phyloP scores from a whole-genome alignment of 2,113 vertebrate species.

The Malurus elegans region DNA sequence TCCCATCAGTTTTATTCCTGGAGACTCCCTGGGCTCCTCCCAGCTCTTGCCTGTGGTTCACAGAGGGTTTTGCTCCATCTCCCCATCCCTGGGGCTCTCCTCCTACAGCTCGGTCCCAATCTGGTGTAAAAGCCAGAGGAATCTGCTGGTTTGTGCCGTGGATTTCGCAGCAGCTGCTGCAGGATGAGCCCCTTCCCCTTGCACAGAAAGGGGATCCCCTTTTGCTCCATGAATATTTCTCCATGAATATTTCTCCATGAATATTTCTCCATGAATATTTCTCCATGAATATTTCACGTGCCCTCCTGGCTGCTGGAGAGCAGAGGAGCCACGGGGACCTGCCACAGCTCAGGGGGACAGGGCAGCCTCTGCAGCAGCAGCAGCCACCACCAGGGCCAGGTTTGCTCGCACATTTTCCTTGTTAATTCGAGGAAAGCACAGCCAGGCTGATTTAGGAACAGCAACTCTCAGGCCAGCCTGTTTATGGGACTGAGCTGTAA shows the following conservation, averaged over 20 bases:
- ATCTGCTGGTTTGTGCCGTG: neutral
- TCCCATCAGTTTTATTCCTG: neutral
- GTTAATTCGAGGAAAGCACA: neutral
- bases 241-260: neutral
- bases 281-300: neutral
- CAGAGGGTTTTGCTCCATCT: neutral
- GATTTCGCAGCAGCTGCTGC: neutral
- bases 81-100: neutral
- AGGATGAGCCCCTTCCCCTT: neutral
- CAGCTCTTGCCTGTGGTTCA: neutral
- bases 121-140: neutral
- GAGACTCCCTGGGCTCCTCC: neutral
- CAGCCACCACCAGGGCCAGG: neutral
- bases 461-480: neutral
- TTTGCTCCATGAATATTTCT: neutral
- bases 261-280: neutral
- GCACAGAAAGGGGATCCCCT: neutral
- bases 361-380: neutral
- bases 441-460: neutral
- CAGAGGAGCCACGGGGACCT: neutral
- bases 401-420: neutral
- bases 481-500: neutral
- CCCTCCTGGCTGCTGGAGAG: neutral
- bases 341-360: neutral
- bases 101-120: neutral